These are phyloP conservation scores for Mirza zaza DNA, from an alignment of 2,113 vertebrate genomes.

Conservation along the genomic window DNA sequence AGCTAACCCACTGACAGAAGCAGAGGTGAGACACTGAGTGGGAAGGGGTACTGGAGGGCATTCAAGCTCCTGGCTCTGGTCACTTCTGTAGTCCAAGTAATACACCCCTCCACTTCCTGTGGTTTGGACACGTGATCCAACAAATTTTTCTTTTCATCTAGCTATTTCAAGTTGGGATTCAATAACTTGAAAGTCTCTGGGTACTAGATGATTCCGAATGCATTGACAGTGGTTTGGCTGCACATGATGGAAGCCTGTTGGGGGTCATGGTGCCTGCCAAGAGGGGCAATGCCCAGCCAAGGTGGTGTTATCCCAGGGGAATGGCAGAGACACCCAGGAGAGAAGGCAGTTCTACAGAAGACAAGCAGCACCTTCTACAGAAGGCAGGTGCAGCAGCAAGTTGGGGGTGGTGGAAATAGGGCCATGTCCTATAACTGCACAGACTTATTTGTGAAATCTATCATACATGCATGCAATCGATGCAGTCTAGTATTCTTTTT, in stretches of 20 bases:
- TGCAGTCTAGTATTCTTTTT: neutral
- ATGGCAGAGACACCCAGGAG: neutral
- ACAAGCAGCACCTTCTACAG: neutral
- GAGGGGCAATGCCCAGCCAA: neutral
- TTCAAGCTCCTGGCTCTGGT: neutral
- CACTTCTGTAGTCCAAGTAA: neutral
- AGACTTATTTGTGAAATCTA: conserved; percentile 20
- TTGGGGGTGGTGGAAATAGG: neutral
- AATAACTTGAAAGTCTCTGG: neutral
- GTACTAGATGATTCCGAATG: neutral
- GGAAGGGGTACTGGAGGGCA: too few species aligned
- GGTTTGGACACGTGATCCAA: neutral
- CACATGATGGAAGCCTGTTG: neutral
- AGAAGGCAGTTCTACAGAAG: neutral
- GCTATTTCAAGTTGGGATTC: neutral
- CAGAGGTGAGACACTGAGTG: neutral
- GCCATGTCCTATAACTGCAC: neutral
- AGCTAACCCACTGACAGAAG: neutral
- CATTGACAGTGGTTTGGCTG: neutral
- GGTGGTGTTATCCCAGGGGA: neutral
- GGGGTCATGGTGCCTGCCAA: neutral
- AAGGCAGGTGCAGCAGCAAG: neutral
- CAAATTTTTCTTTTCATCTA: neutral
- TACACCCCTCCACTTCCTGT: rapidly evolving
- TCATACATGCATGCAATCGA: neutral